Evolutionary conservation across 1,140 invertebrate species (phyloP).

Genomic region (Pseudomyrmex cubaensis): DNA sequence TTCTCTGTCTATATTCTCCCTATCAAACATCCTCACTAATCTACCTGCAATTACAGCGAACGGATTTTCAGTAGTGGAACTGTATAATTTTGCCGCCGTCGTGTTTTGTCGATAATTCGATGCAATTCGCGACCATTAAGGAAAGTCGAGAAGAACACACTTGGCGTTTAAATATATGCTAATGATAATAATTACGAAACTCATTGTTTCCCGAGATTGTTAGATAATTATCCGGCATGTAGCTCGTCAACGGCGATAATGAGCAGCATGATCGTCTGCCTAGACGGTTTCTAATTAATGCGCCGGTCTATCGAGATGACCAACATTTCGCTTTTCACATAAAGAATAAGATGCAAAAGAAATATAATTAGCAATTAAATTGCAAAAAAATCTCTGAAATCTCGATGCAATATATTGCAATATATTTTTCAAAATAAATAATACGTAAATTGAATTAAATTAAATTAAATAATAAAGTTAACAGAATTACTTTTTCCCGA

Average conservation of each 20-base stretch:
- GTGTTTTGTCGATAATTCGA: slow-evolving; percentile 44
- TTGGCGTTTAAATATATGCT: slow-evolving; percentile 49
- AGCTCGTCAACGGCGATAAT: slow-evolving; percentile 44
- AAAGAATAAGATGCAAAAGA: not conserved
- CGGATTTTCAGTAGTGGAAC: slow-evolving; percentile 37
- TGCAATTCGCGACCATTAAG: slow-evolving; percentile 29
- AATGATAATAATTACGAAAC: slow-evolving; percentile 48
- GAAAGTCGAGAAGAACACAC: slow-evolving; percentile 31
- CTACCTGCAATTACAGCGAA: slow-evolving; percentile 52
- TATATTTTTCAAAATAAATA: too few relatives aligned
- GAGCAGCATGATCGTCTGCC: slow-evolving; percentile 36
- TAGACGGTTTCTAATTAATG: slow-evolving; percentile 24
- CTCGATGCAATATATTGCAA: too few relatives aligned
- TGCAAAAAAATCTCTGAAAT: not conserved
- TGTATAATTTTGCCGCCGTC: slow-evolving; percentile 43
- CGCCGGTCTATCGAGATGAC: not conserved
- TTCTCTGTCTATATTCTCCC: not conserved
- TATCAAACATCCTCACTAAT: slow-evolving; percentile 44
- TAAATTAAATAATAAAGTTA: not conserved
- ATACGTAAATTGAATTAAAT: not conserved
- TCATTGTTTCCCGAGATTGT: slow-evolving; percentile 51
- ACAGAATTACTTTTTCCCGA: not conserved
- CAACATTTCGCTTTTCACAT: not conserved
- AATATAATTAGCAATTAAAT: slow-evolving; percentile 8
- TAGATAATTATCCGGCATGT: slow-evolving; percentile 40